Base-by-base conservation (phyloP, 23 tunicate genomes). In the Trididemnum nubilum region DNA sequence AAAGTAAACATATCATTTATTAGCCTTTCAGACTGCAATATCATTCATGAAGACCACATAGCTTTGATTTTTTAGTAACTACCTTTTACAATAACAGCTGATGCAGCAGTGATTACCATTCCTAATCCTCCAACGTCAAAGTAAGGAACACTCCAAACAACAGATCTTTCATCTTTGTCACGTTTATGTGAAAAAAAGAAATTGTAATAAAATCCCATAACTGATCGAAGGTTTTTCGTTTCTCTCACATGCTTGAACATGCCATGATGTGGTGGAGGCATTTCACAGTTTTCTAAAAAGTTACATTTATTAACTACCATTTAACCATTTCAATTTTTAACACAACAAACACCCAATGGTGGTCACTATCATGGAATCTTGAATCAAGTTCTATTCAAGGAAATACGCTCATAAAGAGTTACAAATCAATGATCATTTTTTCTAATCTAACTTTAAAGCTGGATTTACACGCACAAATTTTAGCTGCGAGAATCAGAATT, bases 141-240 rank as follows among this genome's bases (percentile, higher is more conserved):
- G 54, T 93, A 93, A 1, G 98, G 98, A 15, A 93, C 98, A 65
- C 89, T 83, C 98, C 98, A 93, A 65, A 84, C 81, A 34, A 59
- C 82, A 0, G 0, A 5, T 18, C 66, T 64, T n/a, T 63, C 49
- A 18, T 40, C 32, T 24, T 28, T 1, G 24, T 79, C 39, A 1
- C 35, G 28, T 1, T 37, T 59, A 64, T 81, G 84, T 9, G 35
- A 25, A 31, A 78, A 85, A 81, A 88, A 67, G 54, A 63, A 93
- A 33, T 44, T 93, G 67, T 93, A 93, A 61, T 93, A 93, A 15
- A 81, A 81, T 0, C 90, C 98, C 93, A 93, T 87, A 0, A 79
- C 89, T 24, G 86, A 88, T 15, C 98, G 78, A 24, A 93, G 84
- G 44, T 93, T 61, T 40, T 59, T 35, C 2, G 78, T 77, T 32